phyloP scores from a whole-genome alignment of 2,113 vertebrate species.

The Thamnaconus septentrionalis region DNA sequence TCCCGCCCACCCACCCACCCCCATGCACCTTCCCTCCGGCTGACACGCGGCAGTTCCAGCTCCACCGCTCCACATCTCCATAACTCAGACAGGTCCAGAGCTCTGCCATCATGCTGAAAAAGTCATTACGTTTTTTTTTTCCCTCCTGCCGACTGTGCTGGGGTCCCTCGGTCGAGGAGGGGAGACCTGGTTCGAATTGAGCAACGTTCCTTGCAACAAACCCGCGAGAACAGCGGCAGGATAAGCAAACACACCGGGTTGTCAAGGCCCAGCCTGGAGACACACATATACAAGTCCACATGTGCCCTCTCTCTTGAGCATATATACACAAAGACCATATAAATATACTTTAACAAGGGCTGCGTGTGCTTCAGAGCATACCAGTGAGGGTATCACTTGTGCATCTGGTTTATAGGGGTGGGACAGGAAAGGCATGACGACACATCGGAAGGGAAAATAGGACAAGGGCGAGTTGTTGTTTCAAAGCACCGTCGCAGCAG shows the following conservation, averaged over 20 bases:
- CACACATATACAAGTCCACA: constrained; percentile 26
- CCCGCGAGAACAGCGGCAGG: constrained; percentile 28
- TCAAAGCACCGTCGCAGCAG: too few species aligned
- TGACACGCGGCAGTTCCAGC: constrained; percentile 41
- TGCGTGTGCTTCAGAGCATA: not conserved
- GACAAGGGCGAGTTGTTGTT: too few species aligned
- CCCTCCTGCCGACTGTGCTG: constrained; percentile 62
- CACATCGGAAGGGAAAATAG: too few species aligned
- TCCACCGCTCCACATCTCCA: constrained; percentile 53
- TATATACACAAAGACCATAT: constrained; percentile 24
- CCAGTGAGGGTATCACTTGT: too few species aligned
- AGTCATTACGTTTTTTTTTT: constrained; percentile 74
- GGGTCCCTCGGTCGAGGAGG: constrained; percentile 43
- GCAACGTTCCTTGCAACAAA: constrained; percentile 62
- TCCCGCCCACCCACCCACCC: constrained; percentile 52
- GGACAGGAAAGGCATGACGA: too few species aligned
- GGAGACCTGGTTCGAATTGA: constrained; percentile 65
- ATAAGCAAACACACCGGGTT: constrained; percentile 44
- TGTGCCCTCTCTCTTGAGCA: constrained; percentile 16
- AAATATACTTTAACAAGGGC: constrained; percentile 27
- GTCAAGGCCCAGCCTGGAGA: not conserved
- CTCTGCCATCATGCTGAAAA: constrained; percentile 64
- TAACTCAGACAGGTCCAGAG: constrained; percentile 65
- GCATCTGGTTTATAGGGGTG: too few species aligned
- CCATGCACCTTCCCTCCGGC: constrained; percentile 51